Evolutionary conservation across 2,113 vertebrate genomes (phyloP).

Genomic region (Natator depressus): DNA sequence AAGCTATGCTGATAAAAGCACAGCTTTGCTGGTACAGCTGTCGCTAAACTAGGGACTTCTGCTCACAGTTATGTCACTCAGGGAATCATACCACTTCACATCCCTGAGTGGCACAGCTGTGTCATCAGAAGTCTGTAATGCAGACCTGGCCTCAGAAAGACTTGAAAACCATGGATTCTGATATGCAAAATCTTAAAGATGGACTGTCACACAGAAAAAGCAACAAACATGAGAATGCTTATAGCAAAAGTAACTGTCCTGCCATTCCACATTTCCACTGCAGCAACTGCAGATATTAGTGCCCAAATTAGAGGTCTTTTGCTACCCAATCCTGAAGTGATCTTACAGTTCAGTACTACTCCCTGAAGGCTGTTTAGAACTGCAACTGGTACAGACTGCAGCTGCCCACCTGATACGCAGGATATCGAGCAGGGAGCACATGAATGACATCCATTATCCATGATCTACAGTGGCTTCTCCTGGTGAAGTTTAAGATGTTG

Average conservation of each 20-base stretch:
- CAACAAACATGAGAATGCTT: not conserved
- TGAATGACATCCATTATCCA: not conserved
- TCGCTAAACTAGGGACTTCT: not conserved
- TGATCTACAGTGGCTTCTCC: not conserved
- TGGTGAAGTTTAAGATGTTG: not conserved
- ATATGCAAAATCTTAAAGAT: not conserved
- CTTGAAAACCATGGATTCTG: not conserved
- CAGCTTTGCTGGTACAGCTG: not conserved
- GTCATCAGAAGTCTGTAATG: not conserved
- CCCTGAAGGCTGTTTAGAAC: not conserved
- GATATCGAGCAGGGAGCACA: not conserved
- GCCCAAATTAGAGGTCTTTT: not conserved
- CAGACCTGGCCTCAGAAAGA: not conserved
- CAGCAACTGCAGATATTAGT: not conserved
- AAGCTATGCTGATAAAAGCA: not conserved
- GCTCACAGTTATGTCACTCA: not conserved
- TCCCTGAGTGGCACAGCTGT: not conserved
- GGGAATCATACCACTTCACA: not conserved
- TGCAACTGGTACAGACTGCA: not conserved
- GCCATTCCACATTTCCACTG: slow-evolving; percentile 23
- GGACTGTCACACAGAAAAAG: not conserved
- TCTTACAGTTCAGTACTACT: not conserved
- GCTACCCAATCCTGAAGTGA: not conserved
- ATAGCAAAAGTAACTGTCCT: not conserved
- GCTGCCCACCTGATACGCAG: not conserved